These are phyloP conservation scores for Anomalospiza imberbis DNA, from an alignment of 2,797 vertebrate species.

Conservation along the genomic window DNA sequence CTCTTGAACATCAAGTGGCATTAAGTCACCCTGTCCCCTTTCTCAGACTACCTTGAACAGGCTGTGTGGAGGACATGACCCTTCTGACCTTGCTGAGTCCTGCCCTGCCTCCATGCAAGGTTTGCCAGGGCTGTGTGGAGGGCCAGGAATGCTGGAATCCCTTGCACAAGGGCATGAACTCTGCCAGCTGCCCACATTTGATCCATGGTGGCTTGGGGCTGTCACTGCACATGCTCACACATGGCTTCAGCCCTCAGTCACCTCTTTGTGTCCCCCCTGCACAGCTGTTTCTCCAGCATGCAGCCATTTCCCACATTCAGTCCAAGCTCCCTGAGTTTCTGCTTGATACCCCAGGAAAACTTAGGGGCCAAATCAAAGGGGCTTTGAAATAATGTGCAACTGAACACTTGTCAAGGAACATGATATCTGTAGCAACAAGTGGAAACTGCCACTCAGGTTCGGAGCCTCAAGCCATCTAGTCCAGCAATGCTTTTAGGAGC, in stretches of 20 bases:
- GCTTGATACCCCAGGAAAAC: neutral
- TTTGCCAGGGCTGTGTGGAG: neutral
- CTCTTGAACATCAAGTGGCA: rapidly evolving
- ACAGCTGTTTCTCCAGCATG: neutral
- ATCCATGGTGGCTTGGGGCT: neutral
- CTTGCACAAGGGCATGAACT: neutral
- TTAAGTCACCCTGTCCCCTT: neutral
- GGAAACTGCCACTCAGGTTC: neutral
- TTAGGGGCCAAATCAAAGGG: neutral
- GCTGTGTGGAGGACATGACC: neutral
- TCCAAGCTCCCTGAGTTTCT: neutral
- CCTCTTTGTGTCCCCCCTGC: neutral
- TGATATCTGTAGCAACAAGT: neutral
- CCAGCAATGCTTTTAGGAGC: neutral
- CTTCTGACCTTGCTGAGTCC: neutral
- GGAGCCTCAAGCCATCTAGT: neutral
- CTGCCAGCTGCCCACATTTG: neutral
- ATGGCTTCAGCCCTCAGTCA: neutral
- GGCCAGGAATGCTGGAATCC: neutral
- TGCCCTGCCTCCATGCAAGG: neutral
- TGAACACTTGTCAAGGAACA: neutral
- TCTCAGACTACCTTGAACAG: neutral
- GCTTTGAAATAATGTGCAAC: neutral
- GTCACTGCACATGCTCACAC: neutral
- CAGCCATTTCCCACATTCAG: neutral